These are phyloP conservation scores for Carduelis carduelis DNA, from an alignment of 2,797 vertebrate genomes.

Conservation along the genomic window DNA sequence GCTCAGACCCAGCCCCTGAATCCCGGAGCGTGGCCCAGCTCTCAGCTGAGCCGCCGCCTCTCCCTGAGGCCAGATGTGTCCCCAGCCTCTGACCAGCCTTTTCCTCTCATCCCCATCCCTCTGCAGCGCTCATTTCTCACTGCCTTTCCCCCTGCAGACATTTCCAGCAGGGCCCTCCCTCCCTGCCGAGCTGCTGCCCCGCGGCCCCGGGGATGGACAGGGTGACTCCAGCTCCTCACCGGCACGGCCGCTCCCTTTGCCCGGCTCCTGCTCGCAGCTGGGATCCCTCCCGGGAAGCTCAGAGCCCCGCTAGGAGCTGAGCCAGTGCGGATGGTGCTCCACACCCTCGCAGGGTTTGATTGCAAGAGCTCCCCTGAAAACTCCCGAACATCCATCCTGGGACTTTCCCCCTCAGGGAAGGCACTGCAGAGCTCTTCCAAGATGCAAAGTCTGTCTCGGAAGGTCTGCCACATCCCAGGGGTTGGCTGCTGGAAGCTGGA, in stretches of 20 bases:
- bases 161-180: background rate
- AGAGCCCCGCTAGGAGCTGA: fast-evolving
- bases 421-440: background rate
- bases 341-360: fast-evolving
- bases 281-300: background rate
- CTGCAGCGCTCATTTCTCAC: background rate
- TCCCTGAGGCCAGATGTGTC: background rate
- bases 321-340: background rate
- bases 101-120: background rate
- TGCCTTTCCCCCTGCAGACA: background rate
- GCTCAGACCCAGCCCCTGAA: background rate
- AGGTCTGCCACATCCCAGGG: background rate
- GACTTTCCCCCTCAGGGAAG: fast-evolving
- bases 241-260: background rate
- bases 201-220: fast-evolving
- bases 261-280: background rate
- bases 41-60: fast-evolving
- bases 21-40: background rate
- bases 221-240: background rate
- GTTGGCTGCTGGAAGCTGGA: background rate
- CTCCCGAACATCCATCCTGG: fast-evolving
- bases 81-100: background rate
- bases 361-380: background rate
- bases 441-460: fast-evolving
- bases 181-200: background rate